Evolutionary conservation across 2,113 vertebrate genomes (phyloP).

Genomic region (Scopus umbretta): DNA sequence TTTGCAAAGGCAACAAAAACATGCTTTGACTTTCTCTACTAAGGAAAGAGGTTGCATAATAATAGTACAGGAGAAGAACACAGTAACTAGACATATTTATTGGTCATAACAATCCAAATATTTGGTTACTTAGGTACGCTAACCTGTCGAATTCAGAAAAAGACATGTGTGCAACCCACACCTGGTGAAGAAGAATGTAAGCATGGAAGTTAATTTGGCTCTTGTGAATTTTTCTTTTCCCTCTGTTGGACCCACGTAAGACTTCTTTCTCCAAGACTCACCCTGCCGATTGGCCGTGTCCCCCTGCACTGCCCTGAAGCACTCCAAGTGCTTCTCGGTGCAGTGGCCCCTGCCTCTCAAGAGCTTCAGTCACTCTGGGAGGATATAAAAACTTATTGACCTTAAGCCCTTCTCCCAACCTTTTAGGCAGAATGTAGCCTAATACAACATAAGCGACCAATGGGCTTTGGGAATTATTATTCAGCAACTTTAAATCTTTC

Average conservation of each 20-base stretch:
- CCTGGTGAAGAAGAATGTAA: neutral
- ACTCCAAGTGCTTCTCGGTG: neutral
- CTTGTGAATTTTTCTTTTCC: neutral
- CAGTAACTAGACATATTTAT: neutral
- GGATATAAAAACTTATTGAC: neutral
- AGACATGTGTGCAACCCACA: fast-evolving
- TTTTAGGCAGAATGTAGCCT: neutral
- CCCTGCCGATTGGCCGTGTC: neutral
- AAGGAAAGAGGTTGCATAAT: neutral
- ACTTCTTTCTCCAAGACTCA: neutral
- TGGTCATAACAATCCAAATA: neutral
- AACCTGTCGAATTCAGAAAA: neutral
- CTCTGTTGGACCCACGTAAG: neutral
- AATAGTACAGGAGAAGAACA: neutral
- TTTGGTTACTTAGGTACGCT: neutral
- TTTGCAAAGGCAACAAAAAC: neutral
- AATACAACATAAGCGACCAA: neutral
- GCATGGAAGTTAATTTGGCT: neutral
- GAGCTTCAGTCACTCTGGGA: neutral
- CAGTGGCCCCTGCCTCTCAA: fast-evolving
- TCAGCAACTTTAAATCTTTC: neutral
- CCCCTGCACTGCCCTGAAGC: neutral
- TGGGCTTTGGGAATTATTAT: neutral
- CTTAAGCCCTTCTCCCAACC: neutral
- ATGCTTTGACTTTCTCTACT: neutral